Conservation (phyloP, 2,888 invertebrate genomes). For the Aromia moschata region DNA sequence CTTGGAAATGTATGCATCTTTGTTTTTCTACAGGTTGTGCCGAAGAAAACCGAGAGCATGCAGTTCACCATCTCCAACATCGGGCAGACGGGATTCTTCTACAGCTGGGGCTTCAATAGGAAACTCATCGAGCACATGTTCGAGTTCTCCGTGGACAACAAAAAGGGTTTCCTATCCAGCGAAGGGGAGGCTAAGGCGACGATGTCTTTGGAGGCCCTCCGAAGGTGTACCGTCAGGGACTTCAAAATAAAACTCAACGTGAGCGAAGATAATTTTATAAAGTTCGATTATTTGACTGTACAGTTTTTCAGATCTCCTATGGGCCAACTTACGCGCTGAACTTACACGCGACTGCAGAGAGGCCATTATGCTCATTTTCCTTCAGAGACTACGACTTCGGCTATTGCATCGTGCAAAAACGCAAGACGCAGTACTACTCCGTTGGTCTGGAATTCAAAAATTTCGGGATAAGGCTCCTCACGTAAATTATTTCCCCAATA, state of each 20-base stretch:
- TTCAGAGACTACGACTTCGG: conserved; percentile 73
- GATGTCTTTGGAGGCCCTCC: conserved; percentile 29
- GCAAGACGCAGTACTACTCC: conserved; percentile 63
- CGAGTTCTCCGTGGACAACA: conserved; percentile 29
- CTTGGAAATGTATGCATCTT: not conserved
- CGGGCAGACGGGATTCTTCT: conserved; percentile 44
- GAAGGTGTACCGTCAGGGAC: conserved; percentile 30
- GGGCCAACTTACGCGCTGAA: conserved; percentile 72
- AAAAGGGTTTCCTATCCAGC: conserved; percentile 40
- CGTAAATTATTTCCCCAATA: conserved; percentile 42
- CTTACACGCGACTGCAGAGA: conserved; percentile 68
- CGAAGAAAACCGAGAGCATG: conserved; percentile 29
- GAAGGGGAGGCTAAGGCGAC: not conserved
- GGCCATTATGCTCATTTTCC: conserved; percentile 70
- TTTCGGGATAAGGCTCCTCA: conserved; percentile 32
- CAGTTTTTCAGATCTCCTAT: conserved; percentile 73
- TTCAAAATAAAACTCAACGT: conserved; percentile 42
- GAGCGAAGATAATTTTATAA: no score
- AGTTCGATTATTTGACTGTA: no score
- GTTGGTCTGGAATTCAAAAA: conserved; percentile 58
- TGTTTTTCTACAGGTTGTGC: conserved; percentile 29
- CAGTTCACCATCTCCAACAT: conserved; percentile 37
- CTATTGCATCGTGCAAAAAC: conserved; percentile 70
- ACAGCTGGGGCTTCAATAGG: conserved; percentile 37
- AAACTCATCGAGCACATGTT: conserved; percentile 32